phyloP scores from a whole-genome alignment of 1,140 invertebrate species.

The Belonocnema kinseyi region DNA sequence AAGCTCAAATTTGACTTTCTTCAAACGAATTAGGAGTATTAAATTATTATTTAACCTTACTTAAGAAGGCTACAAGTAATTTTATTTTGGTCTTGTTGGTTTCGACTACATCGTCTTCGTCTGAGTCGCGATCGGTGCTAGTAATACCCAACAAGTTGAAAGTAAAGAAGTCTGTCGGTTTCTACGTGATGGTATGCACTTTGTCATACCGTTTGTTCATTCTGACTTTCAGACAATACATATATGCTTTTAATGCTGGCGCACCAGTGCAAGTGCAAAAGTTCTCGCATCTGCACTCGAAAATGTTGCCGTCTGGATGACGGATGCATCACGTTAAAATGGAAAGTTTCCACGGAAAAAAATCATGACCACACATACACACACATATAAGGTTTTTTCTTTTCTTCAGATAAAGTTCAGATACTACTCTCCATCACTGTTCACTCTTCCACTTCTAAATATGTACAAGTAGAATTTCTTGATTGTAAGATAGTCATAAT shows the following conservation, averaged over 20 bases:
- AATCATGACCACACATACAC: too few species aligned
- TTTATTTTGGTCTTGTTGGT: constrained; percentile 13
- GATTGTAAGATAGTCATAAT: too few species aligned
- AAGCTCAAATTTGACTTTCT: too few species aligned
- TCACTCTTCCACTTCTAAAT: too few species aligned
- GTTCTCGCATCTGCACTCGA: constrained; percentile 28
- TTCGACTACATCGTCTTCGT: neutral
- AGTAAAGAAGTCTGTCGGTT: constrained; percentile 46
- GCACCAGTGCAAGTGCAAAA: constrained; percentile 20
- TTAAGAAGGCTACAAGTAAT: neutral
- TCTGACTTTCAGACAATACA: constrained; percentile 30
- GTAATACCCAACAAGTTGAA: constrained; percentile 37
- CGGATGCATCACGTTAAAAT: neutral
- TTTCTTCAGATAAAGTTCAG: too few species aligned
- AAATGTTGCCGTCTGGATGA: constrained; percentile 11
- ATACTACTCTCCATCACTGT: too few species aligned
- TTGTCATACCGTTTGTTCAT: constrained; percentile 16
- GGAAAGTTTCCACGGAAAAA: too few species aligned
- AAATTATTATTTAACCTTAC: neutral
- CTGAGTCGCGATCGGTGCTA: neutral
- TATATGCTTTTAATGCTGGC: neutral
- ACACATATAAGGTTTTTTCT: too few species aligned
- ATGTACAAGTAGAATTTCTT: too few species aligned
- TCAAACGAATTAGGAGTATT: neutral
- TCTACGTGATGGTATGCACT: constrained; percentile 59